A percentile compares a stretch with the other conserved stretches of the same genome.
phyloP scores from a whole-genome alignment of 1,140 invertebrate species.

The Chelonus insularis region DNA sequence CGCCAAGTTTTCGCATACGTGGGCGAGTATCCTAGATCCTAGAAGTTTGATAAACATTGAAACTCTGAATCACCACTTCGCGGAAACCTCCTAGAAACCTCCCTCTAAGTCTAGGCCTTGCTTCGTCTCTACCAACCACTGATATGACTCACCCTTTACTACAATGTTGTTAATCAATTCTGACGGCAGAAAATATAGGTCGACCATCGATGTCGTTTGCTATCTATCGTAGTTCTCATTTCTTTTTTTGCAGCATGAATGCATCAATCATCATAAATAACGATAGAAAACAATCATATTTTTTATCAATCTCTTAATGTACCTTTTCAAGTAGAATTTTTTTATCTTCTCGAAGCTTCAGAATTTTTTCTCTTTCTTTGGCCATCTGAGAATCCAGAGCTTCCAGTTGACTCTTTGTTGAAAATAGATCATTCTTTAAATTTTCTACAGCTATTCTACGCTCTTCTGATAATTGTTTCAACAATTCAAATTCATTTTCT shows the following conservation, averaged over 20 bases:
- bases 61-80: slow-evolving; percentile 26
- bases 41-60: slow-evolving; percentile 1
- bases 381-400: slow-evolving; percentile 47
- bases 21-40: slow-evolving; percentile 1
- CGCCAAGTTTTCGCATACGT: too few relatives aligned
- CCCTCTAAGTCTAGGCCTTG: slow-evolving; percentile 1
- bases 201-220: slow-evolving; percentile 1
- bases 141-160: slow-evolving; percentile 24
- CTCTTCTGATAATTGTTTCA: slow-evolving; percentile 48
- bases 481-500: slow-evolving; percentile 50
- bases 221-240: background rate
- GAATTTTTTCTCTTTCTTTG: slow-evolving; percentile 51
- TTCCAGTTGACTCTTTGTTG: slow-evolving; percentile 38
- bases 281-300: too few relatives aligned
- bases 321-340: slow-evolving; percentile 56
- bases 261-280: background rate
- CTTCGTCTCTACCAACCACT: slow-evolving; percentile 28
- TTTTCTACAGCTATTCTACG: slow-evolving; percentile 50
- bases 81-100: slow-evolving; percentile 16
- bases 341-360: slow-evolving; percentile 54
- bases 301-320: background rate
- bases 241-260: background rate
- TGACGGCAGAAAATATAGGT: slow-evolving; percentile 8
- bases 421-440: slow-evolving; percentile 46
- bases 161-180: slow-evolving; percentile 16